Conservation (phyloP, 2,113 vertebrate species). For the Upupa epops region DNA sequence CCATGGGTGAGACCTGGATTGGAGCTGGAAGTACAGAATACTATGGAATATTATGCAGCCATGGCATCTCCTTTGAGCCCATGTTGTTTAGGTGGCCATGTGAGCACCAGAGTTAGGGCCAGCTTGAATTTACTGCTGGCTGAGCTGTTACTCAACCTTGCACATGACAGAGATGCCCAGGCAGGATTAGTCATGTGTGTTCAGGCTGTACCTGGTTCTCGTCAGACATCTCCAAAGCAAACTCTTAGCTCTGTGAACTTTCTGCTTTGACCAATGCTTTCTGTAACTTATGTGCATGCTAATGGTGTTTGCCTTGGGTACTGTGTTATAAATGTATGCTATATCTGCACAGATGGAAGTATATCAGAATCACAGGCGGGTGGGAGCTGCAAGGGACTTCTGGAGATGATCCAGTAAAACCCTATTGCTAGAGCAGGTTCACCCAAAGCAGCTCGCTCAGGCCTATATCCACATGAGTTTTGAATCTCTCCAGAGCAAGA, state of each 20-base stretch:
- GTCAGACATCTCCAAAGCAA: background rate
- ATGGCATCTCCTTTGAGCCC: accelerated
- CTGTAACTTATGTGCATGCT: background rate
- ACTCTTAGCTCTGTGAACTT: background rate
- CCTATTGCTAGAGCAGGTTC: too few relatives aligned
- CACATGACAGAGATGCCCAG: background rate
- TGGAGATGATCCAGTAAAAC: too few relatives aligned
- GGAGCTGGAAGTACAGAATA: background rate
- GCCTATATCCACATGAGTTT: too few relatives aligned
- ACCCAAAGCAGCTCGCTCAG: too few relatives aligned
- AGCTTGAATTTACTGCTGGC: background rate
- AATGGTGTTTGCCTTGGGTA: background rate
- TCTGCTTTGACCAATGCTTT: background rate
- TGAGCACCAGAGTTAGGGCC: background rate
- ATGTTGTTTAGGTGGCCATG: background rate
- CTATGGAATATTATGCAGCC: too few relatives aligned
- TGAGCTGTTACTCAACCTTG: background rate
- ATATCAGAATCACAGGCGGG: too few relatives aligned
- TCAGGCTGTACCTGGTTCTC: background rate
- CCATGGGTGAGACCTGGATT: background rate
- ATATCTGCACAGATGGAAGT: background rate
- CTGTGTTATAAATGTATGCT: background rate
- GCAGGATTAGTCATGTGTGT: background rate
- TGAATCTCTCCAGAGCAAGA: too few relatives aligned
- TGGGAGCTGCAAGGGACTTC: too few relatives aligned